phyloP scores from a whole-genome alignment of 2,888 invertebrate genomes.

The Cheilosia vulpina region DNA sequence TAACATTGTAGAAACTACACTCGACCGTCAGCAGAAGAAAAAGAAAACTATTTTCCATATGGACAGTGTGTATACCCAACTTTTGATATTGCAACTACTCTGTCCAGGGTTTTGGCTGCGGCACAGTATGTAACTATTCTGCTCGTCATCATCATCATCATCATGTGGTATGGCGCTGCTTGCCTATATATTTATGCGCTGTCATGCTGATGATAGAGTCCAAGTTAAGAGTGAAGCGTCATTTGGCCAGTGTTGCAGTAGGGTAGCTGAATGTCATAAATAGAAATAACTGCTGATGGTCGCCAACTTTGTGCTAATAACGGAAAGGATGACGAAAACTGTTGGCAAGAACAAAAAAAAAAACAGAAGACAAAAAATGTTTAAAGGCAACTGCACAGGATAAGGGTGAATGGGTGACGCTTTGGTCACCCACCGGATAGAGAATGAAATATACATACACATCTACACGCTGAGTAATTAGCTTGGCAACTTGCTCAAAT shows the following conservation, averaged over 20 bases:
- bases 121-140: constrained; percentile 33
- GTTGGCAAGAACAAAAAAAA: constrained; percentile 30
- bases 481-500: constrained; percentile 70
- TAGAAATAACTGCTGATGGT: constrained; percentile 74
- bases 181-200: constrained; percentile 10
- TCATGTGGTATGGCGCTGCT: constrained; percentile 25
- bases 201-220: constrained; percentile 58
- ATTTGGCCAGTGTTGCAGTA: constrained; percentile 48
- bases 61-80: constrained; percentile 58
- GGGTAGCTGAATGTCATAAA: constrained; percentile 67
- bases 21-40: constrained; percentile 15
- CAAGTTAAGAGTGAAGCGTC: constrained; percentile 41
- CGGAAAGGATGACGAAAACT: constrained; percentile 52
- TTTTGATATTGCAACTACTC: constrained; percentile 63
- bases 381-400: constrained; percentile 7
- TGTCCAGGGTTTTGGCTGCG: constrained; percentile 41
- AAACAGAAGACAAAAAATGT: constrained; percentile 4
- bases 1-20: constrained; percentile 37
- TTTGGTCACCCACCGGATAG: constrained; percentile 30
- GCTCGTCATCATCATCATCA: constrained; percentile 47
- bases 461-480: constrained; percentile 71
- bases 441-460: neutral
- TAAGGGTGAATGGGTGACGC: constrained; percentile 31
- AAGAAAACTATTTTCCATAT: constrained; percentile 58
- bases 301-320: constrained; percentile 72